These are phyloP conservation scores for Poeciliopsis gracilis DNA, from an alignment of 2,797 vertebrate genomes.

Conservation along the genomic window DNA sequence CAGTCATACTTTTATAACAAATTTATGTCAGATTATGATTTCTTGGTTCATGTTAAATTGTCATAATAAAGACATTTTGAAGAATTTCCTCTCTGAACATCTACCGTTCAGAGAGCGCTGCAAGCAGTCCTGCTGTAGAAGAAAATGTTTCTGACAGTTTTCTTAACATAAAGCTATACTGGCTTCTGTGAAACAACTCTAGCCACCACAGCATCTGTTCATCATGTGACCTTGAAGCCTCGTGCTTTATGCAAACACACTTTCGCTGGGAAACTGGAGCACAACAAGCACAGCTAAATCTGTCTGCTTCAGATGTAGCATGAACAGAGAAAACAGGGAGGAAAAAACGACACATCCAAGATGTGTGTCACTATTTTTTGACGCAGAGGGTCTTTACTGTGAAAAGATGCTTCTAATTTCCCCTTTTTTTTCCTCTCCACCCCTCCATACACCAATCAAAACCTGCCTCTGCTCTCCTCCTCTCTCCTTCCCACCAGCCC, in stretches of 20 bases:
- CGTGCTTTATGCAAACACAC: slow-evolving; percentile 1
- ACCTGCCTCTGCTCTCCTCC: slow-evolving; percentile 50
- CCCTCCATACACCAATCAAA: slow-evolving; percentile 78
- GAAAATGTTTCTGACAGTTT: not conserved
- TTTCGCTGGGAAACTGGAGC: slow-evolving; percentile 7
- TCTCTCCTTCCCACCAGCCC: slow-evolving; percentile 47
- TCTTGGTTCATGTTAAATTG: too few species aligned
- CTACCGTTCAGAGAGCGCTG: not conserved
- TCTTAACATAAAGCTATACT: slow-evolving; percentile 15
- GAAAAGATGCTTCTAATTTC: slow-evolving; percentile 70
- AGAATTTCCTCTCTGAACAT: not conserved
- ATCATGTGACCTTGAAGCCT: slow-evolving; percentile 48
- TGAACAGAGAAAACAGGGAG: slow-evolving; percentile 12
- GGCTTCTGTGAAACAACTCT: not conserved
- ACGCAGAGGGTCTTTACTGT: slow-evolving; percentile 43
- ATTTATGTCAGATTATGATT: too few species aligned
- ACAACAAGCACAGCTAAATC: not conserved
- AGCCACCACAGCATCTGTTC: slow-evolving; percentile 40
- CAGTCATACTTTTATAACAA: too few species aligned
- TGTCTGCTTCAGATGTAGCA: not conserved
- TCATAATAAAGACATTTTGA: too few species aligned
- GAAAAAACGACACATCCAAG: slow-evolving; percentile 28
- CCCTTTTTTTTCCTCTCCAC: slow-evolving; percentile 71
- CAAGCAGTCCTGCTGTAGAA: not conserved
- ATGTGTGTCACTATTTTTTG: slow-evolving; percentile 52